A percentile compares a stretch with the other conserved stretches of the same genome.
Evolutionary conservation across 2,888 invertebrate genomes (phyloP).

Genomic region (Drosophila recens): DNA sequence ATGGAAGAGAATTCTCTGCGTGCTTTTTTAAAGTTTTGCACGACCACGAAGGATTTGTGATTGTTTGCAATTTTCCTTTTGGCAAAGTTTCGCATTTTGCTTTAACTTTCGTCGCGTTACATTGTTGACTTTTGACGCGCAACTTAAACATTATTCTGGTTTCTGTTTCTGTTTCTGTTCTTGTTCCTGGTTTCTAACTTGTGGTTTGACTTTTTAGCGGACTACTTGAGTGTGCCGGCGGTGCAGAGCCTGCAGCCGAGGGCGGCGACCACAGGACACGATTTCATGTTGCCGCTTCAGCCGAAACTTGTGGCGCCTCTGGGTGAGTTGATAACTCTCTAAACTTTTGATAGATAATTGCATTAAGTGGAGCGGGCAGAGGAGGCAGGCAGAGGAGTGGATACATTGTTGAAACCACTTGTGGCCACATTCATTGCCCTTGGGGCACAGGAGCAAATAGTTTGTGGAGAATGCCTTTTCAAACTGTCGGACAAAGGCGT

Average conservation of each 20-base stretch:
- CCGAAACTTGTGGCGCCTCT: slow-evolving; percentile 87
- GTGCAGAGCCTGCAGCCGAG: slow-evolving; percentile 89
- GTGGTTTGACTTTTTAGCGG: slow-evolving; percentile 84
- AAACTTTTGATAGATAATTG: slow-evolving; percentile 63
- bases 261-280: slow-evolving; percentile 90
- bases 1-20: slow-evolving; percentile 32
- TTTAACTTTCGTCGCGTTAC: slow-evolving; percentile 44
- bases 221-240: slow-evolving; percentile 86
- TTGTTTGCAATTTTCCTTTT: slow-evolving; percentile 42
- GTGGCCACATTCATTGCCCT: slow-evolving; percentile 46
- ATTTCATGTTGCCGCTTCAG: slow-evolving; percentile 90
- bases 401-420: slow-evolving; percentile 64
- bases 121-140: slow-evolving; percentile 49
- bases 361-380: slow-evolving; percentile 19
- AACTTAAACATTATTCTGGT: slow-evolving; percentile 44
- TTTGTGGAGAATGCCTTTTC: slow-evolving; percentile 50
- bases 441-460: slow-evolving; percentile 29
- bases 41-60: slow-evolving; percentile 52
- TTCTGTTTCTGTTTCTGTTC: background rate
- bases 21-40: slow-evolving; percentile 59
- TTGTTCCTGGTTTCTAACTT: slow-evolving; percentile 6
- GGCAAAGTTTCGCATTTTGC: slow-evolving; percentile 61
- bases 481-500: slow-evolving; percentile 29
- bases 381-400: background rate
- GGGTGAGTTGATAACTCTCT: slow-evolving; percentile 77